Conservation (phyloP, 2,888 invertebrate genomes). For the Dorcus parallelipipedus region DNA sequence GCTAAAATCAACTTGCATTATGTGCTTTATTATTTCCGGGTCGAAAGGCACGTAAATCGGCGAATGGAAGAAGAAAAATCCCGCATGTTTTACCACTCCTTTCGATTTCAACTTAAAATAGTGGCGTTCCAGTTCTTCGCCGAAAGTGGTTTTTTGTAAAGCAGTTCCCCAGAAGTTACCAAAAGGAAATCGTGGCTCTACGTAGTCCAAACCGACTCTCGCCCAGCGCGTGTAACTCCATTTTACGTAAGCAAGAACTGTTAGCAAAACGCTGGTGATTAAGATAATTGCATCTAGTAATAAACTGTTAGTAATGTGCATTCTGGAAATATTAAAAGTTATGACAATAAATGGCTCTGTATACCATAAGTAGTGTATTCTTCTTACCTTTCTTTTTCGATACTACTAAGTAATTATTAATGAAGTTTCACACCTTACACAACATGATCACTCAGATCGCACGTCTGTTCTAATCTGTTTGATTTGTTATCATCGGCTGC, state of each 20-base stretch:
- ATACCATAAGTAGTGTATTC: no score
- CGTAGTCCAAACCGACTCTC: not conserved
- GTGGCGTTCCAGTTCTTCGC: not conserved
- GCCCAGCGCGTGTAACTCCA: no score
- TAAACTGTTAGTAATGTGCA: not conserved
- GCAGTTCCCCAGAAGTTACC: not conserved
- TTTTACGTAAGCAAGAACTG: not conserved
- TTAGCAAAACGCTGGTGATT: not conserved
- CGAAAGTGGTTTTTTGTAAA: not conserved
- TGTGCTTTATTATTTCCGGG: slow-evolving; percentile 33
- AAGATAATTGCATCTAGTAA: not conserved
- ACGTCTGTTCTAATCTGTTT: no score
- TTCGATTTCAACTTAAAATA: slow-evolving; percentile 21
- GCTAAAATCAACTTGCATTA: slow-evolving; percentile 56
- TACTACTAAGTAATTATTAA: no score
- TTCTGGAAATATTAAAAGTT: no score
- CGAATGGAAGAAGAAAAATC: slow-evolving; percentile 23
- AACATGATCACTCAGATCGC: no score
- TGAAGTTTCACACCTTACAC: no score
- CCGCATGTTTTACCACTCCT: slow-evolving; percentile 25
- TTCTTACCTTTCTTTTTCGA: no score
- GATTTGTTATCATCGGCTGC: no score
- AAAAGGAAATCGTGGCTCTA: not conserved
- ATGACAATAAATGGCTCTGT: no score
- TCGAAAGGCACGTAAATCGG: slow-evolving; percentile 27